Percentiles rank a stretch among this genome's conserved stretches.
Conservation (phyloP, 2,797 vertebrate species). For the Cyclopterus lumpus region DNA sequence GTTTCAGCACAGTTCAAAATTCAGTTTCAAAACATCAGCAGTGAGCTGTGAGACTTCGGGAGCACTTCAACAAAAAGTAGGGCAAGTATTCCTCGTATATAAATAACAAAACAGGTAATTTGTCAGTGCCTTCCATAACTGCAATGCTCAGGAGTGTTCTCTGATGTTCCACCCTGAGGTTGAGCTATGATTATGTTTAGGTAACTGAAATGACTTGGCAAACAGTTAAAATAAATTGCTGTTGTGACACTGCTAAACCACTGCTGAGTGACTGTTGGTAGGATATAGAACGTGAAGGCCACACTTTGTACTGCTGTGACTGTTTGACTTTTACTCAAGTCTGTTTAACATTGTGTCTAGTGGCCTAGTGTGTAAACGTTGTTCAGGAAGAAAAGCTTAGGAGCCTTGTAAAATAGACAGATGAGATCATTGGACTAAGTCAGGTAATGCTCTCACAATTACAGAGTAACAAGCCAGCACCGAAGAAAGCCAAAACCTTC, state of each 20-base stretch:
- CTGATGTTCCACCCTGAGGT: constrained; percentile 10
- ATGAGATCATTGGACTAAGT: constrained; percentile 50
- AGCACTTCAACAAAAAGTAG: constrained; percentile 26
- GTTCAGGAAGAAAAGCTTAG: constrained; percentile 35
- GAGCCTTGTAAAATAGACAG: constrained; percentile 46
- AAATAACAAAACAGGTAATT: constrained; percentile 33
- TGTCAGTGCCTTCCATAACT: constrained; percentile 5
- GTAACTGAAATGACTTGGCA: constrained; percentile 5
- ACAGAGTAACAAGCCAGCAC: constrained; percentile 44
- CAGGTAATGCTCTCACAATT: constrained; percentile 54
- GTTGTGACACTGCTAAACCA: not conserved
- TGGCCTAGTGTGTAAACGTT: constrained; percentile 19
- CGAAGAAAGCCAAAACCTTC: constrained; percentile 45
- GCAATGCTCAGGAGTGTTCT: constrained; percentile 12
- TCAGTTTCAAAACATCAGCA: constrained; percentile 1
- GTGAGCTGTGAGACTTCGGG: constrained; percentile 4
- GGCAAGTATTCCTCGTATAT: constrained; percentile 18
- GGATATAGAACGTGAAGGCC: not conserved
- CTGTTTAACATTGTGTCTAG: constrained; percentile 18
- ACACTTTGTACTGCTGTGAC: not conserved
- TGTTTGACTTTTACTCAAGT: not conserved
- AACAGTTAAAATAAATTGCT: not conserved
- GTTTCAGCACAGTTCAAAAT: not conserved
- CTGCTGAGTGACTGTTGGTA: not conserved
- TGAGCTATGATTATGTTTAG: constrained; percentile 18